phyloP scores from a whole-genome alignment of 1,140 invertebrate species.

The Pogonomyrmex californicus region DNA sequence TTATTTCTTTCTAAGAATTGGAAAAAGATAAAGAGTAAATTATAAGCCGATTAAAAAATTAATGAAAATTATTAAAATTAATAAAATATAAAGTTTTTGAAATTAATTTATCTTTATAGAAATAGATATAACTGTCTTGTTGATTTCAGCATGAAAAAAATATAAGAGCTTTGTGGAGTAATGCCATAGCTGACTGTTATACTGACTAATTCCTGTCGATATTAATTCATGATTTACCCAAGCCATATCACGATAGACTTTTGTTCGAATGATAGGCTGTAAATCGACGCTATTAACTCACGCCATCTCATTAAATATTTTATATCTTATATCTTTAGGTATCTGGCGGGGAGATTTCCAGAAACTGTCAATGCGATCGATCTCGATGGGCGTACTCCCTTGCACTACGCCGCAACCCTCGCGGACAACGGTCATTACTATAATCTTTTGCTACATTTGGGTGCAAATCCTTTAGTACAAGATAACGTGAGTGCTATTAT shows the following conservation, averaged over 20 bases:
- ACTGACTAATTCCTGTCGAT: not conserved
- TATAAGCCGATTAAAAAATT: too few relatives aligned
- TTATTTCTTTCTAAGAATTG: too few relatives aligned
- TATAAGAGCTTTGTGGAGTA: not conserved
- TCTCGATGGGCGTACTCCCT: constrained; percentile 94
- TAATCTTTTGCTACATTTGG: constrained; percentile 94
- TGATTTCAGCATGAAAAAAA: not conserved
- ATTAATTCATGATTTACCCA: constrained; percentile 5
- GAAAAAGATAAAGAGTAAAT: too few relatives aligned
- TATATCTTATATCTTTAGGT: constrained; percentile 72
- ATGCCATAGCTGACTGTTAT: not conserved
- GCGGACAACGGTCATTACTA: constrained; percentile 96
- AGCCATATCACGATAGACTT: not conserved
- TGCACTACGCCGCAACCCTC: constrained; percentile 96
- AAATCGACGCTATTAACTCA: constrained; percentile 34
- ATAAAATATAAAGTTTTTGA: too few relatives aligned
- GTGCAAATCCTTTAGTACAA: constrained; percentile 93
- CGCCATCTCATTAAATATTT: constrained; percentile 51
- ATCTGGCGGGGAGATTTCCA: constrained; percentile 91
- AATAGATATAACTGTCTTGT: not conserved
- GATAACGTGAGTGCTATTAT: constrained; percentile 91
- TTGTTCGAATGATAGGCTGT: constrained; percentile 15
- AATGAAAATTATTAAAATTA: too few relatives aligned
- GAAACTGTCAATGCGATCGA: constrained; percentile 93
- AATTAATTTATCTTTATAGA: too few relatives aligned